Evolutionary conservation across 2,797 vertebrate species (phyloP).

Genomic region (Labeo calbasu): DNA sequence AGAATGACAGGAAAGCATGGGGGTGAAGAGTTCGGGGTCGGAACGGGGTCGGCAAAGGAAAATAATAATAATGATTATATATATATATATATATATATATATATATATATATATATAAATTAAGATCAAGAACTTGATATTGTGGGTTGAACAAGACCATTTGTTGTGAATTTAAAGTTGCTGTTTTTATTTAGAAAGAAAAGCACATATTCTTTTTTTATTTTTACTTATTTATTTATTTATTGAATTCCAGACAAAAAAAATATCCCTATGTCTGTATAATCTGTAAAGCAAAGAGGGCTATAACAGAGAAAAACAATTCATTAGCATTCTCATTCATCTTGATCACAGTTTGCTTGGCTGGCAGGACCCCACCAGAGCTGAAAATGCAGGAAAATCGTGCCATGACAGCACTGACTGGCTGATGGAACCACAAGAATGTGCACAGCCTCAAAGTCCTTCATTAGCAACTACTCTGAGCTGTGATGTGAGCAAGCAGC

Average conservation of each 20-base stretch:
- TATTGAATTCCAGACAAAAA: background rate
- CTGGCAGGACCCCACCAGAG: background rate
- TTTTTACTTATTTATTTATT: too few relatives aligned
- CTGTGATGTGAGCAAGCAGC: background rate
- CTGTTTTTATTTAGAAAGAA: background rate
- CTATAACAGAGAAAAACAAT: background rate
- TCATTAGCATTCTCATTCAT: background rate
- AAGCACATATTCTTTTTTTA: background rate
- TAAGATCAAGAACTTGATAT: background rate
- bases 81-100: too few relatives aligned
- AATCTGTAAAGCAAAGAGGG: background rate
- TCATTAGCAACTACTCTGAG: conserved; percentile 1
- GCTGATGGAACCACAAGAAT: conserved; percentile 2
- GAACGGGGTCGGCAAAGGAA: too few relatives aligned
- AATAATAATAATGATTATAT: too few relatives aligned
- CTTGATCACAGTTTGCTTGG: conserved; percentile 3
- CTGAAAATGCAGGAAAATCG: background rate
- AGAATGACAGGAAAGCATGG: too few relatives aligned
- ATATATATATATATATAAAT: too few relatives aligned
- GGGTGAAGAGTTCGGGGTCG: too few relatives aligned
- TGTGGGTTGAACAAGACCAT: background rate
- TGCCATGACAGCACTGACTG: background rate
- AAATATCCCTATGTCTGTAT: background rate
- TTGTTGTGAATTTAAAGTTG: background rate
- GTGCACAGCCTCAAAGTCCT: background rate